Percentiles rank a stretch among this genome's conserved stretches.
phyloP scores from a whole-genome alignment of 2,113 vertebrate species.

The Varanus salvator region DNA sequence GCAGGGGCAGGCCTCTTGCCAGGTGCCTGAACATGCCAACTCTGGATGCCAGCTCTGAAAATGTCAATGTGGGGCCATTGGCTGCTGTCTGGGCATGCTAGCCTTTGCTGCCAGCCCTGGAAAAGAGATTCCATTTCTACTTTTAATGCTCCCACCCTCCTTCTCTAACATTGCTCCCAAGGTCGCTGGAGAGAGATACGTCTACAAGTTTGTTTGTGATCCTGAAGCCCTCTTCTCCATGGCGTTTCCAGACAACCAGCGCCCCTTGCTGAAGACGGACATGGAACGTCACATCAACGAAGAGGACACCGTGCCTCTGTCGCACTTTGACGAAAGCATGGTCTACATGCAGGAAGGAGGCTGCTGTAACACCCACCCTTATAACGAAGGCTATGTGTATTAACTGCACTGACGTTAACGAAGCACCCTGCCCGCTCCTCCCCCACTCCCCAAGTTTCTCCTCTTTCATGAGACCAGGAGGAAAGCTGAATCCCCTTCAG shows the following conservation, averaged over 20 bases:
- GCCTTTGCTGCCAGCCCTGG: constrained; percentile 8
- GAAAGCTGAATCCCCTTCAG: constrained; percentile 74
- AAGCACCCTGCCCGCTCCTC: constrained; percentile 15
- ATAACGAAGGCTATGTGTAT: constrained; percentile 98
- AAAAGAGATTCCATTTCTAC: constrained; percentile 3
- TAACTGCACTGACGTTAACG: constrained; percentile 78
- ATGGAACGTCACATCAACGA: constrained; percentile 98
- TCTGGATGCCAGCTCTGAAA: too few species aligned
- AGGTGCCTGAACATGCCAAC: too few species aligned
- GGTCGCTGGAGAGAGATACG: constrained; percentile 99
- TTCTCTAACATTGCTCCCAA: constrained; percentile 53
- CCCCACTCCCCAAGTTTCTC: constrained; percentile 49
- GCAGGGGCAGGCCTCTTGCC: too few species aligned
- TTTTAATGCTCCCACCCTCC: constrained; percentile 1
- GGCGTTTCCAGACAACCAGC: constrained; percentile 99
- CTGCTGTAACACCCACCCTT: constrained; percentile 95
- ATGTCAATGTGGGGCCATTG: not conserved
- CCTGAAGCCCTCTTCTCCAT: constrained; percentile 99
- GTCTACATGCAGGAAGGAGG: constrained; percentile 95
- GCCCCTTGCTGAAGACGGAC: constrained; percentile 98
- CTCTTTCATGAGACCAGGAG: constrained; percentile 75
- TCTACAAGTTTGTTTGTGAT: constrained; percentile 99
- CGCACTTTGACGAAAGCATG: constrained; percentile 97
- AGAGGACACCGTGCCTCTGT: constrained; percentile 98
- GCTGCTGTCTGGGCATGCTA: too few species aligned